Conservation (phyloP, 2,797 vertebrate genomes). For the Moxostoma hubbsi region DNA sequence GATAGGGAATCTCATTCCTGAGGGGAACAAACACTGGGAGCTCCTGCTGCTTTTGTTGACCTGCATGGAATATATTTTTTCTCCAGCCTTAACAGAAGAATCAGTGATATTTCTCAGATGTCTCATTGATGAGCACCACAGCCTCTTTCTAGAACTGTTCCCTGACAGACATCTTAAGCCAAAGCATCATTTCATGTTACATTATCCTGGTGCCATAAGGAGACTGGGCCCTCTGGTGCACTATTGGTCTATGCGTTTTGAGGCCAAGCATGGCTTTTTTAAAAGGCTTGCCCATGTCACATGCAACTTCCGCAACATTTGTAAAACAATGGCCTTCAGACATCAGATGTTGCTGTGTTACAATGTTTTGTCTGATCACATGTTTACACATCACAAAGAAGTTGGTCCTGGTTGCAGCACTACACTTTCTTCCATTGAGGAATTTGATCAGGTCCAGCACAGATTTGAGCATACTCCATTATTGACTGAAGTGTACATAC, state of each 20-base stretch:
- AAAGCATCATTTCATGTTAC: neutral
- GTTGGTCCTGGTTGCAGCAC: neutral
- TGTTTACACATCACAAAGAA: neutral
- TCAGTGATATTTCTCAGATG: neutral
- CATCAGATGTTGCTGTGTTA: constrained; percentile 1
- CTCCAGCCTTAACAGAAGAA: constrained; percentile 16
- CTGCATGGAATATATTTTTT: neutral
- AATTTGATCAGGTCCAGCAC: neutral
- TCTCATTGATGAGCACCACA: constrained; percentile 20
- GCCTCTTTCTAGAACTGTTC: constrained; percentile 10
- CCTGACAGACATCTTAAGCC: no score
- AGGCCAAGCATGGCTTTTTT: no score
- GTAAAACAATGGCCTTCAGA: constrained; percentile 3
- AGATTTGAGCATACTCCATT: neutral
- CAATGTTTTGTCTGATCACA: neutral
- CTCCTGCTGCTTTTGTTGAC: constrained; percentile 10
- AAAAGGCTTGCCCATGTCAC: neutral
- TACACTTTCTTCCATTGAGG: constrained; percentile 2
- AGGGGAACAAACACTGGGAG: constrained; percentile 12
- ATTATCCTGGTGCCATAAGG: constrained; percentile 1
- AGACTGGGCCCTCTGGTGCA: neutral
- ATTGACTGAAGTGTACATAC: neutral
- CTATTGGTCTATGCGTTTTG: no score
- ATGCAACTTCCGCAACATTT: neutral
- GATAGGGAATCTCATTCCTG: constrained; percentile 1